Percentiles rank a stretch among this genome's conserved stretches.
Evolutionary conservation across 2,113 vertebrate species (phyloP).

Genomic region (human (Homo sapiens)): GRCh38 chr15:100248001-100248500

Average conservation of each 20-base stretch:
- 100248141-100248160: background rate
- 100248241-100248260: background rate
- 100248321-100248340: background rate
- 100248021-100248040: background rate
- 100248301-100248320: background rate
- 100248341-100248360: accelerated
- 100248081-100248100: accelerated
- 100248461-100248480: accelerated
- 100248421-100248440: background rate
- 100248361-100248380: background rate
- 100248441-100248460: background rate
- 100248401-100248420: background rate
- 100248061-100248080: background rate
- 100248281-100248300: background rate
- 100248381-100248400: background rate
- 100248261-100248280: background rate
- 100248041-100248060: background rate
- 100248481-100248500: background rate
- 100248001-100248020: background rate
- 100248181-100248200: background rate
- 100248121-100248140: background rate
- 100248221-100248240: background rate
- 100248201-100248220: background rate
- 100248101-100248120: accelerated
- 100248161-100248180: background rate